Evolutionary conservation across 2,113 vertebrate species (phyloP), one percentile per base, ranked within the genome.

Genomic region (Tricholaema leucomelas): DNA sequence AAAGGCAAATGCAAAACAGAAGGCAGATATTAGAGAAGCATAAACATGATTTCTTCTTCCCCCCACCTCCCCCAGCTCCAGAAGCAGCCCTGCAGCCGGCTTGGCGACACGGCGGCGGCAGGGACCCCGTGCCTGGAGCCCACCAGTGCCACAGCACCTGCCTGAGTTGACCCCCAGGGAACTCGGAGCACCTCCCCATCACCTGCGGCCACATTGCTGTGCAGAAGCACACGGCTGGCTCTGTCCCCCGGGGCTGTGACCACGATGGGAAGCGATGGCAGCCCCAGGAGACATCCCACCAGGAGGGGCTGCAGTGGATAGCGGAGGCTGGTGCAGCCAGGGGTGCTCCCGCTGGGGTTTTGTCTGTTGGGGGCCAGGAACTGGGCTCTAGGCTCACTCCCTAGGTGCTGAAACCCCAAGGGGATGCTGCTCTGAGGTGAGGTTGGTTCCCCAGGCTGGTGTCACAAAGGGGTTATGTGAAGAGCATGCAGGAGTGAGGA

Each of bases 1-100:
- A 97, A 96, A 58, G 91, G 97, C 95, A 98, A 98, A 98, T 98
- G 97, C 77, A 93, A 98, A 98, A 96, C 98, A 98, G 97, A 97
- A 98, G 97, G 97, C 89, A 58, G 92, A 96, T 97, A 96, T 96
- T 97, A 95, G 95, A 94, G 96, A 91, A 96, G 94, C 96, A 95
- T 81, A 97, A 97, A 97, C 96, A 97, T 50, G 44, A 84, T 94
- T 95, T 94, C 87, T 76, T 50, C 40, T 73, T 60, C 46, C 17
- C 19, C 94, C 91, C 88, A 88, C 91, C 80, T 83, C 23, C 48
- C 14, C 94, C 91, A 87, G 80, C 90, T 90, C 91, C 80, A 87
- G 88, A 20, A 87, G 52, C 0, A 3, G 67, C 8, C 4, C 75
- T 20, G 78, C 15, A 5, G 23, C 55, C 8, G 4, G 33, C 15